Base-by-base conservation (phyloP, 2,797 vertebrate genomes). In the Lutjanus argentimaculatus region DNA sequence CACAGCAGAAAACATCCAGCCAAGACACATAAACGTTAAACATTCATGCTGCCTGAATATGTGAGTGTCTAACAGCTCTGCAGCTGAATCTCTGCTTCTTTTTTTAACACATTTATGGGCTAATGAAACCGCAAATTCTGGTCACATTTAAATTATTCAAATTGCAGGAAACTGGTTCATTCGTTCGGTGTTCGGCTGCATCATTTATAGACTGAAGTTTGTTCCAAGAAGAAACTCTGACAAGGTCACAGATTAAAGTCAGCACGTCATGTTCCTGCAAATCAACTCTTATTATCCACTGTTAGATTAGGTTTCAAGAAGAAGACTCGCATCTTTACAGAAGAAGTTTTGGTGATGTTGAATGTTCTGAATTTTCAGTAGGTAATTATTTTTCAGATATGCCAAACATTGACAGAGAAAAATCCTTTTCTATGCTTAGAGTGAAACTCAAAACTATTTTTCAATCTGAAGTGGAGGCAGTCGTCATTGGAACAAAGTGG, bases 61-160 rank as follows among this genome's bases (percentile, higher is more conserved):
- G 2, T 40, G 11, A 67, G 43, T 36, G 13, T 9, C 25, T 6
- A 4, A 10, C 36, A 22, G n/a, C 53, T 63, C 52, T 8, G 58
- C 6, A n/a, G 7, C 30, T 21, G 2, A 48, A 7, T 3, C 43
- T 64, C 42, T 8, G 1, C 2, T 15, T 10, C 3, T 46, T n/a
- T 36, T 45, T 43, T 17, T n/a, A 30, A 0, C 12, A 15, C 58
- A 8, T 59, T 69, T 45, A 73, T 56, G 2, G 6, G 25, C 1
- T 12, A 43, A 61, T 72, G 14, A 80, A 66, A n/a, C 0, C 16
- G 49, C 21, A 65, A n/a, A 13, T 14, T 45, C 14, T 19, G 43
- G 21, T 53, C 62, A 64, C 42, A 30, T 79, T 25, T 67, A 40
- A 76, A 64, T 64, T 19, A 68, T 72, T 84, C 25, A 79, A 6